A percentile compares a stretch with the other conserved stretches of the same genome.
phyloP scores from a whole-genome alignment of 2,888 invertebrate genomes.

The Ichneumoninae sp. region DNA sequence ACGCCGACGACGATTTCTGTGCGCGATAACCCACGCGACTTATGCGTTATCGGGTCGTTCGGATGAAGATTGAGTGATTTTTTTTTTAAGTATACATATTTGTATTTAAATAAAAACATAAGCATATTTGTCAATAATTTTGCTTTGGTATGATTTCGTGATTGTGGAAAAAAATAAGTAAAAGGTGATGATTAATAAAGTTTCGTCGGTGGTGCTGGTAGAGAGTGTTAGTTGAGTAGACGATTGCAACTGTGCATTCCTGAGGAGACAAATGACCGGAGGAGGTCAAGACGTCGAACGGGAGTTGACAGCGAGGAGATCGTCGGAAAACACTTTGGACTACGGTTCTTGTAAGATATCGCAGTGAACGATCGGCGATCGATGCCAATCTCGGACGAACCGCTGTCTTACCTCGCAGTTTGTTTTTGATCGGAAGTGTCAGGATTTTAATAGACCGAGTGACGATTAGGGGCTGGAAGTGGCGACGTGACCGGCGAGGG shows the following conservation, averaged over 20 bases:
- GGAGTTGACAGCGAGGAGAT: not conserved
- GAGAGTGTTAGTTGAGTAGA: not conserved
- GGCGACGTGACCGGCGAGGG: conserved; percentile 7
- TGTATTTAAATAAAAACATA: not conserved
- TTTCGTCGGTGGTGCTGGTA: conserved; percentile 5
- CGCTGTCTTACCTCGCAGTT: not conserved
- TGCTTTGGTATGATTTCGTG: not conserved
- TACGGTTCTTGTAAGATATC: not conserved
- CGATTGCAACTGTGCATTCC: conserved; percentile 19
- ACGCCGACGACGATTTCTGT: conserved; percentile 48
- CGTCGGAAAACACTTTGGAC: not conserved
- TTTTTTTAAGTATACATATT: not conserved
- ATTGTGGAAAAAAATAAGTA: not conserved
- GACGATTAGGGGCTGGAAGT: conserved; percentile 18
- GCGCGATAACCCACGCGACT: conserved; percentile 49
- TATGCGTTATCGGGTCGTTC: conserved; percentile 61
- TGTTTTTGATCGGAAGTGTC: not conserved
- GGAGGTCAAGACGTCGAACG: not conserved
- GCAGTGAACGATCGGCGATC: not conserved
- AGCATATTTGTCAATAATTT: not conserved
- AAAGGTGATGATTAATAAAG: not conserved
- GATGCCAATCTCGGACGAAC: not conserved
- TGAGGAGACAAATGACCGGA: not conserved
- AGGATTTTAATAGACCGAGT: not conserved
- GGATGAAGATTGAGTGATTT: not conserved